Evolutionary conservation across 2,113 vertebrate genomes (phyloP).

Genomic region (Spilogale gracilis): DNA sequence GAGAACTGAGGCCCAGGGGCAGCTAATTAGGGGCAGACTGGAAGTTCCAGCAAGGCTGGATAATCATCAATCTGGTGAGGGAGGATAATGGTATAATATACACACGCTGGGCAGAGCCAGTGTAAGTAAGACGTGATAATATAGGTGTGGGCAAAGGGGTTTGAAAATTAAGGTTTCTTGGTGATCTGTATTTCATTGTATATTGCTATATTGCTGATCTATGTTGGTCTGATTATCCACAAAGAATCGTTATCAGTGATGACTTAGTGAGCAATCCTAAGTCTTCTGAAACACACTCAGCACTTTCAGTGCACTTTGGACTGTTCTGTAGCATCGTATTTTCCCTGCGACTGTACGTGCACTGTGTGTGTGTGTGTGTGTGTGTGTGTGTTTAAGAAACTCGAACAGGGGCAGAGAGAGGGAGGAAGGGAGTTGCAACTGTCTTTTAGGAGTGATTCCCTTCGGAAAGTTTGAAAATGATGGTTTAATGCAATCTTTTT

Average conservation of each 20-base stretch:
- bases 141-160: background rate
- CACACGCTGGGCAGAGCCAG: background rate
- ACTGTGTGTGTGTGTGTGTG: background rate
- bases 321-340: background rate
- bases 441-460: constrained; percentile 35
- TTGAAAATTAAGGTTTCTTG: background rate
- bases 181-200: background rate
- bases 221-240: background rate
- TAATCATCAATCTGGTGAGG: background rate
- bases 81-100: background rate
- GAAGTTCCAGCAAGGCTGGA: background rate
- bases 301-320: background rate
- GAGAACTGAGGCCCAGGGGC: background rate
- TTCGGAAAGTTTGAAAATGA: constrained; percentile 56
- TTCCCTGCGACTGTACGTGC: background rate
- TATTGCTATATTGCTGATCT: background rate
- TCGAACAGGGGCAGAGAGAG: background rate
- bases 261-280: background rate
- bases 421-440: background rate
- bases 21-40: background rate
- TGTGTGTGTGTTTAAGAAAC: background rate
- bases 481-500: constrained; percentile 61
- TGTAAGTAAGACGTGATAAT: background rate
- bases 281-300: background rate
- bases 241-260: background rate